Conservation (phyloP, 2,113 vertebrate genomes). For the Euleptes europaea region DNA sequence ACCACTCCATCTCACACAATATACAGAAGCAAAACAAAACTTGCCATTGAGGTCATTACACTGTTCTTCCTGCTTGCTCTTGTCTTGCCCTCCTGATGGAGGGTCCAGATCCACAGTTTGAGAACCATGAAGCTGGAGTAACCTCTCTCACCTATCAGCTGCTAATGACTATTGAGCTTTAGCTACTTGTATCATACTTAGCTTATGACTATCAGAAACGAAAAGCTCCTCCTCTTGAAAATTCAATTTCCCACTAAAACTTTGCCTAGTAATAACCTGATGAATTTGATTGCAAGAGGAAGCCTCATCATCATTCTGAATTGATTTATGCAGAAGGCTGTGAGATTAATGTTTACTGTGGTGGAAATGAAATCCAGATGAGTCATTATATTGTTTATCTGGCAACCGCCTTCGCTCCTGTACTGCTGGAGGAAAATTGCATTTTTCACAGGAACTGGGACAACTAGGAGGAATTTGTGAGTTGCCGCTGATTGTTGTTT, state of each 20-base stretch:
- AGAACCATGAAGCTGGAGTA: neutral
- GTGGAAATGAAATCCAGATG: conserved; percentile 11
- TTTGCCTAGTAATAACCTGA: neutral
- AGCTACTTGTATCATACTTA: neutral
- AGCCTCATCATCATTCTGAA: neutral
- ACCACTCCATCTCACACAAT: too few relatives aligned
- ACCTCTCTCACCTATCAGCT: neutral
- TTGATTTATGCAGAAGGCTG: conserved; percentile 22
- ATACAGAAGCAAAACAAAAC: too few relatives aligned
- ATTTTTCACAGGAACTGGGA: neutral
- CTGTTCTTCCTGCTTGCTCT: too few relatives aligned
- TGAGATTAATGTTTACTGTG: conserved; percentile 25
- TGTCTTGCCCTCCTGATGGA: too few relatives aligned
- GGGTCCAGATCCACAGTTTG: too few relatives aligned
- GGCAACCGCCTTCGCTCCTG: neutral
- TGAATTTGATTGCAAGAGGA: conserved; percentile 3
- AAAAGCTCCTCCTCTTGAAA: neutral
- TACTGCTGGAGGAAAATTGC: neutral
- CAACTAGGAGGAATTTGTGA: neutral
- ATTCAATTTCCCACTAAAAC: neutral
- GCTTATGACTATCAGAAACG: neutral
- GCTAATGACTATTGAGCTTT: neutral
- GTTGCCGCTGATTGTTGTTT: accelerated
- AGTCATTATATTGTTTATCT: conserved; percentile 27
- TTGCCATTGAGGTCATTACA: too few relatives aligned